Evolutionary conservation across 2,113 vertebrate species (phyloP), one percentile per base, ranked within the genome.

Genomic region (Lonchura striata): DNA sequence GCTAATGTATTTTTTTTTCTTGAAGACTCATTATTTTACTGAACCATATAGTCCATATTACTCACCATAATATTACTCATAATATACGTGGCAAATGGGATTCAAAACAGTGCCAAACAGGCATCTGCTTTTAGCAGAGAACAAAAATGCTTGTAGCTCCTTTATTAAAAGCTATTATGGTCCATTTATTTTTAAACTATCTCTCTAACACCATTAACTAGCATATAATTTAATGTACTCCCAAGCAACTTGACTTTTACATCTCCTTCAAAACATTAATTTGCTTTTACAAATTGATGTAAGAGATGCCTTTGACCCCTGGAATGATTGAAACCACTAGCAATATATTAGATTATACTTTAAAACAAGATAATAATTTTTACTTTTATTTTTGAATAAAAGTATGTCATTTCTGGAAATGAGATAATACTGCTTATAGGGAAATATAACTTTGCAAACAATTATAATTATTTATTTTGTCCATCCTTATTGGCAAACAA

Each of bases 11-110:
- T 98, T 98, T 99, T 99, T 98, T 98, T 98, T 98, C 97, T 91
- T 98, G 98, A 99, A 98, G 97, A 98, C 98, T 99, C 98, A 98
- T 99, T 99, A 98, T 99, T 99, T 99, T 99, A 98, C 97, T 98
- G 98, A 98, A 98, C 94, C 94, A 97, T 39, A 22, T 91, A 97
- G 93, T 95, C 70, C 91, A 97, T 96, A 97, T 98, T 98, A 98
- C 56, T 98, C 94, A 96, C 97, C 90, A 96, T 94, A 97, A 96
- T 98, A 99, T 99, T 99, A 98, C 98, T 99, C 98, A 99, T 99
- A 98, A 98, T 98, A 98, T 98, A 98, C 97, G 96, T 96, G 97
- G 98, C 87, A 97, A 98, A 98, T 98, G 93, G 95, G 95, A 97
- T 98, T 97, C 96, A 95, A 97, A 98, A 97, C 94, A 97, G 96